Conservation (phyloP, 37 sponge, comb jelly and placozoan genomes). For the Dysidea cf. avara region DNA sequence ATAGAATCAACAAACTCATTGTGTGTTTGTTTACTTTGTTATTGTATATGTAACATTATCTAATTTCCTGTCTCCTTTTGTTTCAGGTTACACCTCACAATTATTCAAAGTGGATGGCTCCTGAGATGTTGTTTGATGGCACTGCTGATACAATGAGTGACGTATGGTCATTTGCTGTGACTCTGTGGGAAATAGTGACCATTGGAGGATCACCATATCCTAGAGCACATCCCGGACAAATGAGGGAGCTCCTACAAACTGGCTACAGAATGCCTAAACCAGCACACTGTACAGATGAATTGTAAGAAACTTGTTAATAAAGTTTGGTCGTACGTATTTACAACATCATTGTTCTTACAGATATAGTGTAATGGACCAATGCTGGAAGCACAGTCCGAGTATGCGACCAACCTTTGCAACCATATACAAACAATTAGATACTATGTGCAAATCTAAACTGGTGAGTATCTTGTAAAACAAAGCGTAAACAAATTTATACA, state of each 20-base stretch:
- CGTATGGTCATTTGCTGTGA: slow-evolving; percentile 80
- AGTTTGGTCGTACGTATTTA: not conserved
- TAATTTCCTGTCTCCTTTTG: too few relatives aligned
- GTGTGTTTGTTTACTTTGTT: too few relatives aligned
- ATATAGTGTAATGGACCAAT: slow-evolving; percentile 50
- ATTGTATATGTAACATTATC: too few relatives aligned
- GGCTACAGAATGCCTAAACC: slow-evolving; percentile 65
- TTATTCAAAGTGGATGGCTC: slow-evolving; percentile 64
- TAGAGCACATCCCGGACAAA: slow-evolving; percentile 30
- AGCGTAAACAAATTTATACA: not conserved
- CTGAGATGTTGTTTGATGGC: slow-evolving; percentile 56
- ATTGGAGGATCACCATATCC: slow-evolving; percentile 67
- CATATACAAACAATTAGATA: slow-evolving; percentile 38
- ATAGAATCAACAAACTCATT: too few relatives aligned
- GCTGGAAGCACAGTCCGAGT: slow-evolving; percentile 49
- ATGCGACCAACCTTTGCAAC: slow-evolving; percentile 51
- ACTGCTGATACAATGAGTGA: slow-evolving; percentile 49
- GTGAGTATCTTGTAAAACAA: slow-evolving; percentile 22
- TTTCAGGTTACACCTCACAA: slow-evolving; percentile 3
- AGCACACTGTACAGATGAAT: slow-evolving; percentile 53
- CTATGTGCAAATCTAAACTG: slow-evolving; percentile 46
- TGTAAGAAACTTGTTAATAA: slow-evolving; percentile 32
- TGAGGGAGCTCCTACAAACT: slow-evolving; percentile 41
- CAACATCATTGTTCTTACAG: slow-evolving; percentile 5
- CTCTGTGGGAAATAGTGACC: slow-evolving; percentile 77